Evolutionary conservation across 2,888 invertebrate species (phyloP).

Genomic region (Micropterix aruncella): DNA sequence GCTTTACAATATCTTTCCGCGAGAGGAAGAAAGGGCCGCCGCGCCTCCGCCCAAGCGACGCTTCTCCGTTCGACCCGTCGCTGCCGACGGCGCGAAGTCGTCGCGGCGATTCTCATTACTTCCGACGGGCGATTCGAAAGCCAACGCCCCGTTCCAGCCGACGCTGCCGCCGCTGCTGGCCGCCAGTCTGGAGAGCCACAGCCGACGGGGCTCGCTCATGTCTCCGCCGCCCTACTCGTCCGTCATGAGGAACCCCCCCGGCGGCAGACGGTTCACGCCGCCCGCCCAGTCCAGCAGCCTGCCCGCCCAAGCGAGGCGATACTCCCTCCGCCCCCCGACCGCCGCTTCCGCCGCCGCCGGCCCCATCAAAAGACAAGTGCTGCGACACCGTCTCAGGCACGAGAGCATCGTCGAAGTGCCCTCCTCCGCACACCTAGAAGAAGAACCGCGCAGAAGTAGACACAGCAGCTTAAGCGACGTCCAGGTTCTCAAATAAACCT

Average conservation of each 20-base stretch:
- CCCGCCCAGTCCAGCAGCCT: slow-evolving; percentile 16
- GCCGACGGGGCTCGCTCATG: slow-evolving; percentile 23
- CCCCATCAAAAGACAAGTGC: background rate
- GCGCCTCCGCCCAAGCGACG: slow-evolving; percentile 19
- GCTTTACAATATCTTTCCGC: slow-evolving; percentile 29
- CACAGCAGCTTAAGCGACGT: background rate
- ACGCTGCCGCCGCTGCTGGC: slow-evolving; percentile 33
- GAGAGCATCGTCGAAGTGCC: slow-evolving; percentile 12
- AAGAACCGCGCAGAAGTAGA: background rate
- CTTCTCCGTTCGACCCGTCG: slow-evolving; percentile 26
- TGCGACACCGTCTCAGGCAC: background rate
- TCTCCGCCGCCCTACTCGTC: slow-evolving; percentile 30
- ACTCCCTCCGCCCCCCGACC: background rate
- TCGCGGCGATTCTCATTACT: slow-evolving; percentile 13
- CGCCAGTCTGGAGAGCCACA: slow-evolving; percentile 30
- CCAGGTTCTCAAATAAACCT: background rate
- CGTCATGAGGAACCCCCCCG: slow-evolving; percentile 19
- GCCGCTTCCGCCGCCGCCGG: background rate
- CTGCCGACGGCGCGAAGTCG: slow-evolving; percentile 13
- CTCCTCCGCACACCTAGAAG: slow-evolving; percentile 1
- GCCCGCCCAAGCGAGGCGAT: slow-evolving; percentile 25
- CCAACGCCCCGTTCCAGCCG: slow-evolving; percentile 24
- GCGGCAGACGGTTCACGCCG: slow-evolving; percentile 4
- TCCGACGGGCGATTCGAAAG: slow-evolving; percentile 16
- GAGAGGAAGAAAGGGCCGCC: slow-evolving; percentile 6